Percentiles rank a stretch among this genome's conserved stretches.
Evolutionary conservation across 1,140 invertebrate species (phyloP).

Genomic region (Anoplolepis gracilipes): DNA sequence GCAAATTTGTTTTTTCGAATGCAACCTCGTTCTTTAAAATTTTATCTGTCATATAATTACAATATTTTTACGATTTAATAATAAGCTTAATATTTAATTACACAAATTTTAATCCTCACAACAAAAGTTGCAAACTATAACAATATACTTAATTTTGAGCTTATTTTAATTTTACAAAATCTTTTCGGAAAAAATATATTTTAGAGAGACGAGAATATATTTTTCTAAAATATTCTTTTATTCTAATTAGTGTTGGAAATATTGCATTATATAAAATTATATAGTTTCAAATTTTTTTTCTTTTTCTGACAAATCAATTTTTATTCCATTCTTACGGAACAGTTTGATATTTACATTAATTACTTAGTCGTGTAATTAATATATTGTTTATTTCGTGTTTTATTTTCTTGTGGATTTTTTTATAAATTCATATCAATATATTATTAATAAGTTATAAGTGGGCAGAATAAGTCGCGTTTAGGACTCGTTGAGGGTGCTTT

Average conservation of each 20-base stretch:
- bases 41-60: too few species aligned
- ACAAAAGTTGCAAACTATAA: too few species aligned
- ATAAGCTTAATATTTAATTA: too few species aligned
- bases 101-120: too few species aligned
- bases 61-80: too few species aligned
- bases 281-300: too few species aligned
- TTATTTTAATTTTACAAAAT: too few species aligned
- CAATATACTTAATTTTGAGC: too few species aligned
- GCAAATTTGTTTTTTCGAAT: too few species aligned
- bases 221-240: background rate
- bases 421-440: slow-evolving; percentile 15
- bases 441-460: slow-evolving; percentile 35
- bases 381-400: background rate
- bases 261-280: background rate
- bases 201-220: background rate
- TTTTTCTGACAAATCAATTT: background rate
- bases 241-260: slow-evolving; percentile 11
- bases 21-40: too few species aligned
- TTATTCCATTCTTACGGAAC: background rate
- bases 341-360: background rate
- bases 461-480: slow-evolving; percentile 41
- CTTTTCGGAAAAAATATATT: too few species aligned
- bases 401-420: background rate
- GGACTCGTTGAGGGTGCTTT: slow-evolving; percentile 55
- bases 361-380: background rate